These are phyloP conservation scores for Ammodytes dubius DNA, from an alignment of 2,113 vertebrate genomes.

Conservation along the genomic window DNA sequence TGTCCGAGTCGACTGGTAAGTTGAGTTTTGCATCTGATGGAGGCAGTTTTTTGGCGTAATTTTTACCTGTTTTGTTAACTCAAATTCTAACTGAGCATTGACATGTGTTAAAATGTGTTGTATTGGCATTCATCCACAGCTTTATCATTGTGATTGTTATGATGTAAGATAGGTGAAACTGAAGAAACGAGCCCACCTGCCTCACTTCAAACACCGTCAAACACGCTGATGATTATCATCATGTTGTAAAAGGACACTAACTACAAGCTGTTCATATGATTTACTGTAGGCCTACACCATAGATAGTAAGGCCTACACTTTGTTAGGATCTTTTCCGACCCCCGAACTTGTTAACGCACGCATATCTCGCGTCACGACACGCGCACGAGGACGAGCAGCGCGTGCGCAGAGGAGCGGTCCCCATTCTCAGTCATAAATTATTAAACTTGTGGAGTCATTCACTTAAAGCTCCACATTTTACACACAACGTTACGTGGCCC, in stretches of 20 bases:
- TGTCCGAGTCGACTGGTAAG: slow-evolving; percentile 72
- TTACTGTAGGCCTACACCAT: no score
- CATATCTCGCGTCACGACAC: slow-evolving; percentile 18
- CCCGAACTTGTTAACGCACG: slow-evolving; percentile 45
- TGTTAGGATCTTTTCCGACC: background rate
- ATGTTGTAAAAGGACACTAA: no score
- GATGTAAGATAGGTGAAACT: slow-evolving; percentile 23
- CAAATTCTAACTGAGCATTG: background rate
- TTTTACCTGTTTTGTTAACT: background rate
- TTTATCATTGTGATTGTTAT: background rate
- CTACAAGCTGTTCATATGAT: background rate
- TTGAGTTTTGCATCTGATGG: slow-evolving; percentile 54
- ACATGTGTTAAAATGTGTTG: background rate
- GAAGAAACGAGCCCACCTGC: slow-evolving; percentile 29
- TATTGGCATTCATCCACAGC: background rate
- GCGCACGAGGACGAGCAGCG: slow-evolving; percentile 41
- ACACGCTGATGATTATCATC: background rate
- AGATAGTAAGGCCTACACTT: background rate
- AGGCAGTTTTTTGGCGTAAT: slow-evolving; percentile 10
- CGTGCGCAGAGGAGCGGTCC: slow-evolving; percentile 37
- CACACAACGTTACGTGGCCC: background rate
- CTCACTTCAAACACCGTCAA: background rate
- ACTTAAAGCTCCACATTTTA: slow-evolving; percentile 23
- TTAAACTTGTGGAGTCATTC: slow-evolving; percentile 56
- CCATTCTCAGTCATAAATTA: slow-evolving; percentile 33